Conservation (phyloP, 2,888 invertebrate species). For the Aspidiotus destructor region DNA sequence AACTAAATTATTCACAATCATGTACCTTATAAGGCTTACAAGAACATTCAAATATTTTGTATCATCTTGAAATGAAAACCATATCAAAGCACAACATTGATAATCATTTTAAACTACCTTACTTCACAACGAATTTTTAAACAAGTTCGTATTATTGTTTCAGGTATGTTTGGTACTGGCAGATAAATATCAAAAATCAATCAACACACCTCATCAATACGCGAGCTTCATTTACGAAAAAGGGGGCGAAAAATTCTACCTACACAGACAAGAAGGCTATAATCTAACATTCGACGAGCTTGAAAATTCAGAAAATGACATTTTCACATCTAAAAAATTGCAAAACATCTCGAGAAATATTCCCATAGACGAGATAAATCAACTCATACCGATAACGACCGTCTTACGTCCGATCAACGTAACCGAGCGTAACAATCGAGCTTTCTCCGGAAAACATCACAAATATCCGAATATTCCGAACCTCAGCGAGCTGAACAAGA, state of each 20-base stretch:
- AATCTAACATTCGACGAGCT: not conserved
- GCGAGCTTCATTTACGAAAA: constrained; percentile 17
- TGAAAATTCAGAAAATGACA: not conserved
- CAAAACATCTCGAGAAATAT: constrained; percentile 23
- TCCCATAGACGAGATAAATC: constrained; percentile 22
- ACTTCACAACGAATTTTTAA: too few relatives aligned
- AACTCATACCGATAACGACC: constrained; percentile 8
- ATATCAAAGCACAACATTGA: too few relatives aligned
- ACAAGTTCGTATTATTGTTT: not conserved
- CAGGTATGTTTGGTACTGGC: constrained; percentile 23
- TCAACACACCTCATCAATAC: constrained; percentile 17
- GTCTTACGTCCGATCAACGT: constrained; percentile 1
- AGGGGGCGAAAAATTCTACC: not conserved
- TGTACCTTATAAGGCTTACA: too few relatives aligned
- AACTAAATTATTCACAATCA: too few relatives aligned
- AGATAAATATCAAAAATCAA: constrained; percentile 22
- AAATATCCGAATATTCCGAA: not conserved
- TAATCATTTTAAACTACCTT: too few relatives aligned
- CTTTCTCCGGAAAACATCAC: not conserved
- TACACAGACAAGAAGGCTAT: not conserved
- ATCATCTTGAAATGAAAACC: too few relatives aligned
- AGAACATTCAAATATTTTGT: too few relatives aligned
- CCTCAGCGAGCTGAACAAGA: not conserved
- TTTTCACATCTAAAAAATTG: not conserved
- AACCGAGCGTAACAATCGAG: not conserved